Conservation (phyloP, 35 echinoderm and acorn worm species). For the Lytechinus pictus region DNA sequence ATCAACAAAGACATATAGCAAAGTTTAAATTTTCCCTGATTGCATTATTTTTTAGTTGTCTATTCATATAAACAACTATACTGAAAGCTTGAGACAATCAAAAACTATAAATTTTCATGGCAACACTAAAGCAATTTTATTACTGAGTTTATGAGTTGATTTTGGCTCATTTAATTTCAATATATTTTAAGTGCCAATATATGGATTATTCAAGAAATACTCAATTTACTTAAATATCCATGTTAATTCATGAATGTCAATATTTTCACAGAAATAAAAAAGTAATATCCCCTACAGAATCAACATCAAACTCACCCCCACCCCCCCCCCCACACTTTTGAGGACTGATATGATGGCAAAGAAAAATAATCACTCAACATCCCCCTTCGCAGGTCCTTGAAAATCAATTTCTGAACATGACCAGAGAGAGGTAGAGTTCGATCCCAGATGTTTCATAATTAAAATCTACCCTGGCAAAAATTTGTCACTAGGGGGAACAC, state of each 20-base stretch:
- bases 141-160: no score
- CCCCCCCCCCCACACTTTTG: background rate
- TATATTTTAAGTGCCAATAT: no score
- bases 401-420: constrained; percentile 20
- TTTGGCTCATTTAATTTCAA: no score
- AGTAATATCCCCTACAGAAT: background rate
- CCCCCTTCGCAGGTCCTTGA: background rate
- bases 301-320: background rate
- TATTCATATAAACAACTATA: no score
- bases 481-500: background rate
- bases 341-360: background rate
- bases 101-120: no score
- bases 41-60: no score
- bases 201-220: no score
- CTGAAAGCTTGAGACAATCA: no score
- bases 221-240: no score
- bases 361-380: background rate
- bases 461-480: background rate
- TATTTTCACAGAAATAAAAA: background rate
- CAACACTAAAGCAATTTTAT: no score
- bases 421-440: background rate
- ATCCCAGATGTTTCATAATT: constrained; percentile 13
- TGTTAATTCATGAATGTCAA: background rate
- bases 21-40: no score
- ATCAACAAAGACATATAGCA: no score